phyloP scores from a whole-genome alignment of 2,888 invertebrate species.

The Nephrocerus scutellatus region DNA sequence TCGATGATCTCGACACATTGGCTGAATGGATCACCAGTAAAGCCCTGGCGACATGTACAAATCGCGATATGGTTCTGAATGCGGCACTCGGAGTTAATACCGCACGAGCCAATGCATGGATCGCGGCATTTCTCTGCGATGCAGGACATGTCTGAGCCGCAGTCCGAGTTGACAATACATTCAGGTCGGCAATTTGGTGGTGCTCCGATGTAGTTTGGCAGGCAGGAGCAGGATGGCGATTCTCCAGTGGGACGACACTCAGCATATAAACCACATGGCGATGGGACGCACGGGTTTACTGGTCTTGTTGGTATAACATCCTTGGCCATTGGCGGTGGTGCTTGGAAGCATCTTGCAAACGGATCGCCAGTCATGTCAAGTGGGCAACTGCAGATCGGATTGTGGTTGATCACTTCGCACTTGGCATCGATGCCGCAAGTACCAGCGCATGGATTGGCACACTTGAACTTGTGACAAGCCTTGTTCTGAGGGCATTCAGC shows the following conservation, averaged over 20 bases:
- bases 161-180: constrained; percentile 58
- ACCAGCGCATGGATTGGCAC: constrained; percentile 73
- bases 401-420: constrained; percentile 74
- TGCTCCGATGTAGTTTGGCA: constrained; percentile 58
- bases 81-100: constrained; percentile 62
- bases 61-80: constrained; percentile 65
- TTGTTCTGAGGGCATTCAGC: constrained; percentile 71
- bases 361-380: constrained; percentile 71
- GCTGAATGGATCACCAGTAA: constrained; percentile 62
- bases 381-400: constrained; percentile 73
- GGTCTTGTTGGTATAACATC: constrained; percentile 32
- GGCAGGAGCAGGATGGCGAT: constrained; percentile 59
- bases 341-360: constrained; percentile 63
- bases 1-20: constrained; percentile 52
- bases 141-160: constrained; percentile 59
- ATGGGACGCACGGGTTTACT: constrained; percentile 62
- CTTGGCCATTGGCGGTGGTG: constrained; percentile 29
- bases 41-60: constrained; percentile 56
- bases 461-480: constrained; percentile 76
- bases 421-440: constrained; percentile 71
- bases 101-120: constrained; percentile 66
- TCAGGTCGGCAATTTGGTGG: constrained; percentile 65
- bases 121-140: constrained; percentile 65
- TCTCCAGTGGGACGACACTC: constrained; percentile 58
- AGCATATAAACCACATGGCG: constrained; percentile 64